Evolutionary conservation across 1,140 invertebrate species (phyloP).

Genomic region (Homalodisca vitripennis): DNA sequence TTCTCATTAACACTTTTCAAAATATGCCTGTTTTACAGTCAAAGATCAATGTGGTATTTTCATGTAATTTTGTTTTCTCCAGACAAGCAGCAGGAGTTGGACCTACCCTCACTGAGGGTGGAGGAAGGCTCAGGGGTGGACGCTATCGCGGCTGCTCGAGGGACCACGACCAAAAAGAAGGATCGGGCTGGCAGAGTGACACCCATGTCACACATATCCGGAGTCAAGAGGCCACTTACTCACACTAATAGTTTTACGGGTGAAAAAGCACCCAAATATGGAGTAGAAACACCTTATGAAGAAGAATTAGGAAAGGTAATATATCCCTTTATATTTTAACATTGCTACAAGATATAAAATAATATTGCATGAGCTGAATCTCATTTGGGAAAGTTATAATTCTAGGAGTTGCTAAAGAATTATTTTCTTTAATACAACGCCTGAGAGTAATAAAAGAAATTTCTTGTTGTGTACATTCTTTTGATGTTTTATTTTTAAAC

Average conservation of each 20-base stretch:
- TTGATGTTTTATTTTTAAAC: too few species aligned
- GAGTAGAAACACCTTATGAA: slow-evolving; percentile 88
- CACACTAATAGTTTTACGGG: slow-evolving; percentile 91
- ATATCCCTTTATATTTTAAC: too few species aligned
- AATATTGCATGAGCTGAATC: too few species aligned
- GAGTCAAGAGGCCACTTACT: slow-evolving; percentile 81
- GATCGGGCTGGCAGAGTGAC: slow-evolving; percentile 52
- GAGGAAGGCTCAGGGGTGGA: slow-evolving; percentile 62
- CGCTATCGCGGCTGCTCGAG: slow-evolving; percentile 38
- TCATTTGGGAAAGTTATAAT: too few species aligned
- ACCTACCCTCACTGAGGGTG: slow-evolving; percentile 80
- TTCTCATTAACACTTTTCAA: too few species aligned
- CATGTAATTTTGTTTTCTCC: slow-evolving; percentile 47
- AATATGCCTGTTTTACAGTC: too few species aligned
- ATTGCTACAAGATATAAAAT: too few species aligned
- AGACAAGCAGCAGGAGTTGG: slow-evolving; percentile 97
- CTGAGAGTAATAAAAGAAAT: too few species aligned
- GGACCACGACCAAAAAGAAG: slow-evolving; percentile 51
- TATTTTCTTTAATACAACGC: too few species aligned
- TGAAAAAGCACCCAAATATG: slow-evolving; percentile 84
- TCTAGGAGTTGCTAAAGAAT: too few species aligned
- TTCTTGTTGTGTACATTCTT: too few species aligned
- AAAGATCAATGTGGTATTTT: too few species aligned
- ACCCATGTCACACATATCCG: slow-evolving; percentile 87
- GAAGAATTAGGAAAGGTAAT: slow-evolving; percentile 80